Evolutionary conservation across 2,888 invertebrate species (phyloP).

Genomic region (Chloromyia formosa): DNA sequence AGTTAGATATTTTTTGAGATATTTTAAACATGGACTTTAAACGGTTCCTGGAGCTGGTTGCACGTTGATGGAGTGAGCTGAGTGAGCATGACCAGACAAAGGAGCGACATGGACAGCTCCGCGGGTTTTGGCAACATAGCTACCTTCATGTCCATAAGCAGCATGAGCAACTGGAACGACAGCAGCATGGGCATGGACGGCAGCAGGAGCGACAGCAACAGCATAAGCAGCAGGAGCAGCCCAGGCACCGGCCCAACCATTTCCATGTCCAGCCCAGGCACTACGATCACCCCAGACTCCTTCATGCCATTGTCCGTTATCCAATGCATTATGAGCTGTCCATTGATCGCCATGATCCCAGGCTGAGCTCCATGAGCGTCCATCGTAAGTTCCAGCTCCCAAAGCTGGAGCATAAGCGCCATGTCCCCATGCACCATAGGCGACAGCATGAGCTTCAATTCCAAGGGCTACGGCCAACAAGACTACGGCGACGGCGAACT

Average conservation of each 20-base stretch:
- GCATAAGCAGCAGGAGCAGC: slow-evolving; percentile 41
- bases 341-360: slow-evolving; percentile 30
- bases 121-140: slow-evolving; percentile 68
- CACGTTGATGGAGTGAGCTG: neutral
- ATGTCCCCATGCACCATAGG: slow-evolving; percentile 49
- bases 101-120: slow-evolving; percentile 67
- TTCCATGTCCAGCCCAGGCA: slow-evolving; percentile 22
- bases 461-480: slow-evolving; percentile 54
- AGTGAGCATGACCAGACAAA: neutral
- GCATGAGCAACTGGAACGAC: slow-evolving; percentile 45
- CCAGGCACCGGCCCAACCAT: neutral
- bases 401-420: slow-evolving; percentile 51
- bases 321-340: neutral
- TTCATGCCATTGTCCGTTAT: slow-evolving; percentile 44
- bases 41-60: slow-evolving; percentile 5
- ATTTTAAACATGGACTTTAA: too few species aligned
- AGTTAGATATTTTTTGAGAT: too few species aligned
- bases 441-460: slow-evolving; percentile 49
- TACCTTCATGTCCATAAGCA: slow-evolving; percentile 51
- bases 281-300: slow-evolving; percentile 47
- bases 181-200: slow-evolving; percentile 2
- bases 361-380: slow-evolving; percentile 45
- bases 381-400: slow-evolving; percentile 51
- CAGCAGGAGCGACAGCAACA: slow-evolving; percentile 39
- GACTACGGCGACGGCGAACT: slow-evolving; percentile 58